Evolutionary conservation across 2,888 invertebrate species (phyloP), one percentile per base, ranked within the genome.

Genomic region (Xylota segnis): DNA sequence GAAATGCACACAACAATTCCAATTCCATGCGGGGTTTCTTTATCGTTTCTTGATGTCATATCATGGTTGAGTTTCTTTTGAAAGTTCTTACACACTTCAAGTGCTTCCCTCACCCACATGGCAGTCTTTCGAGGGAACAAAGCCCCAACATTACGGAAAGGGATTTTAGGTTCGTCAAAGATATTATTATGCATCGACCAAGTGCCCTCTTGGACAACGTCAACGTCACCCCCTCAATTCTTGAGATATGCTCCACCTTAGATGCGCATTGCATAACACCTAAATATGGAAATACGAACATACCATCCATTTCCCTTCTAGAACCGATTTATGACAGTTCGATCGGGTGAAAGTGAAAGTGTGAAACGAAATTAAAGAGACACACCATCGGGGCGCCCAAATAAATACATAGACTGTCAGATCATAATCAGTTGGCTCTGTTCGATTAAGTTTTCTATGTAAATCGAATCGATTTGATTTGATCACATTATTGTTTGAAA

Each of bases 41-140:
- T 65, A 65, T 58, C 29, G 52, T 50, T 56, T 61, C 29, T 74
- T 27, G 65, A 52, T 82, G 76, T 76, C 75, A 84, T 65, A 71
- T 63, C 65, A 66, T 66, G 75, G 68, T 71, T 82, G 66, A 72
- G 65, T 86, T 81, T 86, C 76, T 76, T 76, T 76, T 71, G 56
- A 70, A 75, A 79, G 65, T 81, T 79, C 79, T 84, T 81, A 81
- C 84, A 81, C 84, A 81, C 84, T 86, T 86, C 65, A 86, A 65
- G 84, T 75, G 84, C 47, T 86, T 86, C 84, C 14, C 77, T 65
- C 12, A 29, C n/a, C 37, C 56, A 50, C 66, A 65, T 72, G 23
- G 52, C 47, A 59, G 16, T 78, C 68, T 10, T 61, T 56, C 58
- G n/a, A 34, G 10, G 34, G 9, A 27, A 63, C 27, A 63, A 71